Conservation (phyloP, 2,888 invertebrate species). For the Papilio elwesi region DNA sequence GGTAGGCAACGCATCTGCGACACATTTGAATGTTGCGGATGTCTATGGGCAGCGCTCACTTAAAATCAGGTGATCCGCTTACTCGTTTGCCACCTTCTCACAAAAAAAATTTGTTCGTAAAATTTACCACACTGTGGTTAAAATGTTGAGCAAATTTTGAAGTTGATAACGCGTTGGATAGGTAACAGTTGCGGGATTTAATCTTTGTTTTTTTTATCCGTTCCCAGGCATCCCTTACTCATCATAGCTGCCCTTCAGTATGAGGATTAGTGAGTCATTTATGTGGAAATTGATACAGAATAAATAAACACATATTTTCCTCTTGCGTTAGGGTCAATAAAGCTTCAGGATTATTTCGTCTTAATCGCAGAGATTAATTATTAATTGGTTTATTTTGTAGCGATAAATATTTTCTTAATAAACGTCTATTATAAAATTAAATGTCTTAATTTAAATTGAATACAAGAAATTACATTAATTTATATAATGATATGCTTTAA, state of each 20-base stretch:
- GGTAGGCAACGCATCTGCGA: too few relatives aligned
- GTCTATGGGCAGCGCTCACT: too few relatives aligned
- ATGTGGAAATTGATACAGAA: conserved; percentile 69
- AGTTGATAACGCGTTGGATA: conserved; percentile 40
- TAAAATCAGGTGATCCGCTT: too few relatives aligned
- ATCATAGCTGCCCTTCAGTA: conserved; percentile 41
- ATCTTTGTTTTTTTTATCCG: conserved; percentile 61
- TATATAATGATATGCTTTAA: too few relatives aligned
- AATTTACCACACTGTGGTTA: not conserved
- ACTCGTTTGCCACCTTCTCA: too few relatives aligned
- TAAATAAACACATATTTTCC: conserved; percentile 60
- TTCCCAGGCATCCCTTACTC: conserved; percentile 67
- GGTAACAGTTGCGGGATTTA: conserved; percentile 54
- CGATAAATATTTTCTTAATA: not conserved
- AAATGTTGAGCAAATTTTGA: conserved; percentile 42
- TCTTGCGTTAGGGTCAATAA: conserved; percentile 51
- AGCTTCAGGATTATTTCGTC: conserved; percentile 38
- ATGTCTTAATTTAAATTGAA: too few relatives aligned
- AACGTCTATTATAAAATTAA: not conserved
- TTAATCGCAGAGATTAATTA: conserved; percentile 26
- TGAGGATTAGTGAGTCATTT: conserved; percentile 66
- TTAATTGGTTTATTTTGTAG: conserved; percentile 42
- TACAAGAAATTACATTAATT: too few relatives aligned
- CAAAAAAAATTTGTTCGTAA: too few relatives aligned
- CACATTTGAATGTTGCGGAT: too few relatives aligned